Conservation (phyloP, 2,888 invertebrate genomes). For the Erpobdella octoculata region DNA sequence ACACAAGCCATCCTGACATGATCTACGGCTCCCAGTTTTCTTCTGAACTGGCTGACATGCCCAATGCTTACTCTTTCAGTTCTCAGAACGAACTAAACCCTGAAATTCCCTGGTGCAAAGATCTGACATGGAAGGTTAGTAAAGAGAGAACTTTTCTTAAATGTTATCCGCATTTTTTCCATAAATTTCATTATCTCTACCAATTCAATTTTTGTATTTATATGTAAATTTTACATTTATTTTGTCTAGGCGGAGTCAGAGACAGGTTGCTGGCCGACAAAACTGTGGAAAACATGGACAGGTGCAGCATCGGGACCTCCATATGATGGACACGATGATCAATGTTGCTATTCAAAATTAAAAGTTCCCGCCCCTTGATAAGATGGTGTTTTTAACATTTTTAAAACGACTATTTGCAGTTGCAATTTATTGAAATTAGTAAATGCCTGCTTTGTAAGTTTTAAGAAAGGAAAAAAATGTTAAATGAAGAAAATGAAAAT, state of each 20-base stretch:
- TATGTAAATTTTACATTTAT: background rate
- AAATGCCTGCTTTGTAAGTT: too few species aligned
- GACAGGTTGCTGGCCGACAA: conserved; percentile 38
- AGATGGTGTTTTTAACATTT: too few species aligned
- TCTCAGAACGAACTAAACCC: conserved; percentile 34
- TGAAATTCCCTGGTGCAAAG: conserved; percentile 36
- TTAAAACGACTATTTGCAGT: too few species aligned
- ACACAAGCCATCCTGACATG: conserved; percentile 38
- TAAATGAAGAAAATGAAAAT: too few species aligned
- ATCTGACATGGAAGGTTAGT: conserved; percentile 38
- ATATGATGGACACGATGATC: conserved; percentile 38
- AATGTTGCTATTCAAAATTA: conserved; percentile 37
- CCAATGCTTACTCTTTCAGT: conserved; percentile 37
- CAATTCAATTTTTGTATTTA: background rate
- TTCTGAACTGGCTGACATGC: conserved; percentile 37
- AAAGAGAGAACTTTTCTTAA: background rate
- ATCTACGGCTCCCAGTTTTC: conserved; percentile 38
- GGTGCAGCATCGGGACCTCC: conserved; percentile 33
- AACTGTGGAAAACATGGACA: conserved; percentile 38
- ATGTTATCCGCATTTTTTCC: background rate
- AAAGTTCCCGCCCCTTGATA: conserved; percentile 33
- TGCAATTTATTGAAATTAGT: too few species aligned
- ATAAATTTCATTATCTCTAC: background rate
- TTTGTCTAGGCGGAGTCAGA: conserved; percentile 34
- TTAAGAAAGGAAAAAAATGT: too few species aligned